Conservation (phyloP, 2,888 invertebrate species). For the Subacronicta megacephala region DNA sequence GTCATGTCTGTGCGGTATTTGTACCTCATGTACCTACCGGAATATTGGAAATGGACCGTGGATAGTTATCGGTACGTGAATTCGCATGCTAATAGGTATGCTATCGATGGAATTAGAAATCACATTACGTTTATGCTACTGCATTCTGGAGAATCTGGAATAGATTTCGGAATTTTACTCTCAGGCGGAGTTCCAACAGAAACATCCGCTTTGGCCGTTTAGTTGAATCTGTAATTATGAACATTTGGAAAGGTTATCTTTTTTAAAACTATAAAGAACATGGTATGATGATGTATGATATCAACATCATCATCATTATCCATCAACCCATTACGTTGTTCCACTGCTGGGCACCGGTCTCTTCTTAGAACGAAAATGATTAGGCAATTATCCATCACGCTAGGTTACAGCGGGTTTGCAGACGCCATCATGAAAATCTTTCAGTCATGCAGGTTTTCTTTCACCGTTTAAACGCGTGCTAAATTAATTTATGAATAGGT, state of each 20-base stretch:
- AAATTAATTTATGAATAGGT: too few relatives aligned
- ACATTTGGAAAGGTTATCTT: not conserved
- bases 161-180: constrained; percentile 11
- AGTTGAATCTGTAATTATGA: not conserved
- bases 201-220: not conserved
- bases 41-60: constrained; percentile 32
- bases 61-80: constrained; percentile 28
- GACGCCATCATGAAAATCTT: too few relatives aligned
- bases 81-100: constrained; percentile 20
- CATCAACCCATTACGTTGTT: too few relatives aligned
- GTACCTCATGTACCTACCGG: not conserved
- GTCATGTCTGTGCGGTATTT: not conserved
- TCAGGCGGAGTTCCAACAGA: not conserved
- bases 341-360: too few relatives aligned
- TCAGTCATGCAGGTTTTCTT: too few relatives aligned
- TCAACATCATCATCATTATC: too few relatives aligned
- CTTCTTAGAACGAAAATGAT: too few relatives aligned
- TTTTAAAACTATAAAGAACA: not conserved
- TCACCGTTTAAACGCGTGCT: too few relatives aligned
- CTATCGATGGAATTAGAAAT: constrained; percentile 24
- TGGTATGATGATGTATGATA: too few relatives aligned
- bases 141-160: constrained; percentile 23
- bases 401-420: too few relatives aligned
- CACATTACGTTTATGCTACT: constrained; percentile 27
- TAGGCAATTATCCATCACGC: too few relatives aligned